Evolutionary conservation across 1,140 invertebrate genomes (phyloP).

Genomic region (Papilio polytes): DNA sequence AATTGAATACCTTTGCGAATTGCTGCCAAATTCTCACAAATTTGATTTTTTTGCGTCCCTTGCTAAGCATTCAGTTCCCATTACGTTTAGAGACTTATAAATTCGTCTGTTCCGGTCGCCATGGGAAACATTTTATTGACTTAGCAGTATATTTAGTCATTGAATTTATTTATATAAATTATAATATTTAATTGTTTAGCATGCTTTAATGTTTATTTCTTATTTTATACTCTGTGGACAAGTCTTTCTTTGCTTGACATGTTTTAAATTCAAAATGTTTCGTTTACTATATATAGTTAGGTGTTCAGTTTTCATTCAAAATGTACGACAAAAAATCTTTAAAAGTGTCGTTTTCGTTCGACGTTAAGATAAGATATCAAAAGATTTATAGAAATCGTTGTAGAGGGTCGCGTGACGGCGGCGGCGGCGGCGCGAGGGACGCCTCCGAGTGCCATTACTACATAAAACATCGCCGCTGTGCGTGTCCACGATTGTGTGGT

Average conservation of each 20-base stretch:
- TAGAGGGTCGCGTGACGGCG: background rate
- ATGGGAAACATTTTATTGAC: background rate
- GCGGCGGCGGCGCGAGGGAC: background rate
- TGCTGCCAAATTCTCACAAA: constrained; percentile 12
- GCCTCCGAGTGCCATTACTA: constrained; percentile 18
- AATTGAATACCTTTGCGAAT: constrained; percentile 17
- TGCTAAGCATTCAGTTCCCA: constrained; percentile 14
- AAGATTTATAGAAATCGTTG: constrained; percentile 22
- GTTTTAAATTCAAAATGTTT: background rate
- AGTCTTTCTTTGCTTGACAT: too few species aligned
- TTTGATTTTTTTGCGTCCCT: constrained; percentile 19
- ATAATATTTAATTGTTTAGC: background rate
- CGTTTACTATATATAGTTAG: background rate
- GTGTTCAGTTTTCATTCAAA: background rate
- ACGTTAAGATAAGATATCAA: constrained; percentile 28
- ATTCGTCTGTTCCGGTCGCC: background rate
- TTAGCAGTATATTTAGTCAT: background rate
- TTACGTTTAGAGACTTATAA: constrained; percentile 17
- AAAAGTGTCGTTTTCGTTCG: constrained; percentile 13
- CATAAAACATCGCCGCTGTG: constrained; percentile 24
- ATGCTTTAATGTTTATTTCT: too few species aligned
- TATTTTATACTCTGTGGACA: too few species aligned
- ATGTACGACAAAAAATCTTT: background rate
- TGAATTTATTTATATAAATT: background rate
- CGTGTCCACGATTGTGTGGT: constrained; percentile 15